Base-by-base conservation (phyloP, 2,797 vertebrate species). In the Xenops minutus region DNA sequence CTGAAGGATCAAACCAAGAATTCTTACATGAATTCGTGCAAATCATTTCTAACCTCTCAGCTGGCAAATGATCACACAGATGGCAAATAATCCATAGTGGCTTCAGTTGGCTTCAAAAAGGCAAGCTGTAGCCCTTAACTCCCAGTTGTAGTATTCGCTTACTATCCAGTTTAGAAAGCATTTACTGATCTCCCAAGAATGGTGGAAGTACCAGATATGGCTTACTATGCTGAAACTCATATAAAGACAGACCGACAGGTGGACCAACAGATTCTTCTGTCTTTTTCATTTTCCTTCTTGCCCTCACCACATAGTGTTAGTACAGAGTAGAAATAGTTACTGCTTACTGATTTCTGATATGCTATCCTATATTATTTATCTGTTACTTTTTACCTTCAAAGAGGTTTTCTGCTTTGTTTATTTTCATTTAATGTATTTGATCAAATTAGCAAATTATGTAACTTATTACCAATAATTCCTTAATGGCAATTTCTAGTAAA, bases 1-100 rank as follows among this genome's bases (percentile, higher is more conserved):
- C 73, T 29, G 32, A 81, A 81, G 44, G 69, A 91, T 85, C 91
- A 88, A 93, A 61, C 72, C 5, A 7, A 67, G 79, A 89, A 84
- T 66, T 94, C 78, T 80, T 75, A 59, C 46, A 27, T 58, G 61
- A 77, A 80, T 85, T 74, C 56, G n/a, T 80, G 36, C 49, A 59
- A 75, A 68, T 73, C 10, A 37, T 76, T 89, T 83, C 79, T 82
- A 92, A 75, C 48, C 51, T 73, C 39, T 85, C 61, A 41, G 68
- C 43, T 92, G 86, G 72, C 78, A 92, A 29, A 56, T 73, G 78
- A 92, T 88, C 1, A 5, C 77, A 89, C 64, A 89, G 72, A 71
- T 88, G 86, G 41, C 52, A 80, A 59, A 85, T 39, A 80, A 92
- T 32, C 48, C 14, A 2, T 37, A 46, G 7, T 5, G 1, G 30